Evolutionary conservation across 2,888 invertebrate genomes (phyloP), one percentile per base, ranked within the genome.

Genomic region (Pseudococcus longispinus): DNA sequence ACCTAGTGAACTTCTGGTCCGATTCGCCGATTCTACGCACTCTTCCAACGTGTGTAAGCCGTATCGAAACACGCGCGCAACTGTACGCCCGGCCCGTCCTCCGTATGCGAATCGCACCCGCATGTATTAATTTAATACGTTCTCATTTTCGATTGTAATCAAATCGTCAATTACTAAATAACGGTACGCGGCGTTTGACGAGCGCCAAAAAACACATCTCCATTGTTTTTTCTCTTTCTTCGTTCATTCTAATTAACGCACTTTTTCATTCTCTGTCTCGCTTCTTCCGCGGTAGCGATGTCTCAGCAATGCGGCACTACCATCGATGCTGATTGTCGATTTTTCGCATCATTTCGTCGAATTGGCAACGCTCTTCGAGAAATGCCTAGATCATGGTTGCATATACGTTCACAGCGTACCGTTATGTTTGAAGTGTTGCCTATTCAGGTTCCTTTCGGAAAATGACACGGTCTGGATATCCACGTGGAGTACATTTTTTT

Each of bases 1-100:
- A 85, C 85, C 85, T 70, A 85, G 85, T 85, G 85, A 85, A 85
- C 85, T 85, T 85, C 74, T 85, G 85, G 60, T 85, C 85, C 44
- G 85, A 85, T 85, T 85, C 26, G 77, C 77, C 42, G 77, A 80
- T 80, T 80, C 42, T 70, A 70, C 65, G 65, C 65, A 26, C 65
- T 26, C 65, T 65, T 65, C 65, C 65, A 65, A n/a, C n/a, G n/a
- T n/a, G 55, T n/a, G 26, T 26, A 26, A 26, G 26, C 26, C 11
- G 65, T 23, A 65, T 65, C 11, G 65, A 26, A 13, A 26, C 29
- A 77, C 29, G 77, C 37, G 26, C 65, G 77, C 29, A 70, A 26
- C 37, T n/a, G 26, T 20, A 20, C 77, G 42, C 37, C 6, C 32
- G 9, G 13, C 15, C 13, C 55, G 18, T 20, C n/a, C 55, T 13